Evolutionary conservation across 2,797 vertebrate species (phyloP), one percentile per base, ranked within the genome.

Genomic region (Melanotaenia maccullochi): DNA sequence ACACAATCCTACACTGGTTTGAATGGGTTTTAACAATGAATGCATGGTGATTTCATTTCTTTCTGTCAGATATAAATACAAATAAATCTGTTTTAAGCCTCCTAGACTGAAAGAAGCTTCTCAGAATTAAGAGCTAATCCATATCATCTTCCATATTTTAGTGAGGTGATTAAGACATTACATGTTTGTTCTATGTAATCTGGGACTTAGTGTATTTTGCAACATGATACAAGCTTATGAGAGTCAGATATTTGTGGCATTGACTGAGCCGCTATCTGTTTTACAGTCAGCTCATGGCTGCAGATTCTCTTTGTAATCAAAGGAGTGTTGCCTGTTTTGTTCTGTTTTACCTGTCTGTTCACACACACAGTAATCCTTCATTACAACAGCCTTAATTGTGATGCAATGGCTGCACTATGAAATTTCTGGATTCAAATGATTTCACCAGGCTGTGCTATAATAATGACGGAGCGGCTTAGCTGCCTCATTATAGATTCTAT

Each of bases 401-500:
- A 54, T 54, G n/a, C 24, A 13, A 28, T 14, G 24, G 52, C 24
- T 28, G 52, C 28, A 36, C 81, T 74, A 62, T 72, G 72, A 67
- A 5, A 60, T 61, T 62, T 69, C 35, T 40, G 42, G 40, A 58
- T 76, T 65, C 24, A 79, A 81, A 68, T 6, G 40, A 58, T 65
- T 66, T 54, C 76, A 73, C 35, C 0, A 6, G 18, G 52, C 25
- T 22, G 22, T 62, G 54, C 74, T 76, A 80, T 71, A 60, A 38
- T 76, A 85, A 83, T n/a, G 60, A 82, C 52, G 44, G 13, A 13
- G 66, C n/a, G 2, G 67, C 65, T 73, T 77, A 78, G 60, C 14
- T 42, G 40, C 36, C 36, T 38, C 72, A 44, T 79, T 64, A 47
- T 33, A 71, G 57, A 63, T 83, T 75, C 24, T 5, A 65, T 77